Evolutionary conservation across 64 coral and sea anemone genomes (phyloP).

Genomic region (Porites australiensis): DNA sequence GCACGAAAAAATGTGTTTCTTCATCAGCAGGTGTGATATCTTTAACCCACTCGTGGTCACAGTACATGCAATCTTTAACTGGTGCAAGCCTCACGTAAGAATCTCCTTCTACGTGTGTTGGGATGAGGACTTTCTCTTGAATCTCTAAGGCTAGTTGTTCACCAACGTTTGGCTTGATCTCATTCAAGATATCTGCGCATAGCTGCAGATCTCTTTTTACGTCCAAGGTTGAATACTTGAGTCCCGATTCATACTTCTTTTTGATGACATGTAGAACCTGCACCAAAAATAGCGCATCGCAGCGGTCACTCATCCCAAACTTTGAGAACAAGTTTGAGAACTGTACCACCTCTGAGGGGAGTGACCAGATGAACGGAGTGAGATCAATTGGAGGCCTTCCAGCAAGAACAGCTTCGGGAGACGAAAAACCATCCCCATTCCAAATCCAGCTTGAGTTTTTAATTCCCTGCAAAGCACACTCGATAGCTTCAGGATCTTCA

Average conservation of each 20-base stretch:
- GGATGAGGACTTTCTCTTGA: slow-evolving; percentile 69
- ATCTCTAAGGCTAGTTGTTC: background rate
- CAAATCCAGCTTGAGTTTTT: slow-evolving; percentile 76
- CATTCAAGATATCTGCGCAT: slow-evolving; percentile 76
- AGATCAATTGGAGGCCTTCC: slow-evolving; percentile 59
- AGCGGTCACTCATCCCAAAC: slow-evolving; percentile 48
- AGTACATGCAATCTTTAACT: slow-evolving; percentile 79
- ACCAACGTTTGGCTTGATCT: slow-evolving; percentile 46
- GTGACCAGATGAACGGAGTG: slow-evolving; percentile 58
- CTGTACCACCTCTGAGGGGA: slow-evolving; percentile 56
- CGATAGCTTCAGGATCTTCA: background rate
- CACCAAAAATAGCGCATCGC: slow-evolving; percentile 45
- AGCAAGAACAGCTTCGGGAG: slow-evolving; percentile 44
- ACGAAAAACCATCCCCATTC: slow-evolving; percentile 93
- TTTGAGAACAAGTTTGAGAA: slow-evolving; percentile 34
- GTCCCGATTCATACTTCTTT: slow-evolving; percentile 50
- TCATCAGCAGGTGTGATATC: slow-evolving; percentile 56
- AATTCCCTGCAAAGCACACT: background rate
- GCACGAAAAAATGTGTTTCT: slow-evolving; percentile 53
- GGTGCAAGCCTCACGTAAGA: slow-evolving; percentile 52
- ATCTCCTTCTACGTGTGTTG: slow-evolving; percentile 64
- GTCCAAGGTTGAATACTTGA: background rate
- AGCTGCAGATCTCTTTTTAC: slow-evolving; percentile 77
- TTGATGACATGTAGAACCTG: slow-evolving; percentile 74
- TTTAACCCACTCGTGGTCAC: slow-evolving; percentile 75